These are phyloP conservation scores for Perca fluviatilis DNA, from an alignment of 2,113 vertebrate genomes.

Conservation along the genomic window DNA sequence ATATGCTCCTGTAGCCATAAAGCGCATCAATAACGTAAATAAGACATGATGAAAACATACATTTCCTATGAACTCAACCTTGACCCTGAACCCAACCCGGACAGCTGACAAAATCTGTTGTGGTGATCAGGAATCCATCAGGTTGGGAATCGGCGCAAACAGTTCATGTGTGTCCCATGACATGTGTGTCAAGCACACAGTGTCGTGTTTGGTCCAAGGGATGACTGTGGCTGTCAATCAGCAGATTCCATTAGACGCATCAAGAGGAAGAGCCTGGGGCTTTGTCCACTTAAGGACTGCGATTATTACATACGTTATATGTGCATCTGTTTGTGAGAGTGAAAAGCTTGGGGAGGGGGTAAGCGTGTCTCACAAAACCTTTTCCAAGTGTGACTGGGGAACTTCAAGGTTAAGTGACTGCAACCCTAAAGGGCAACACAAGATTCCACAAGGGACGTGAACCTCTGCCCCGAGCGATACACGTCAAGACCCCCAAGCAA, in stretches of 20 bases:
- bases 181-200: slow-evolving; percentile 9
- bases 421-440: slow-evolving; percentile 54
- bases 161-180: slow-evolving; percentile 27
- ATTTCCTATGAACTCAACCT: slow-evolving; percentile 63
- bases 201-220: slow-evolving; percentile 41
- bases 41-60: slow-evolving; percentile 62
- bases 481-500: slow-evolving; percentile 22
- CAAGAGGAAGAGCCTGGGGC: slow-evolving; percentile 59
- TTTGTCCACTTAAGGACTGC: slow-evolving; percentile 62
- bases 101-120: slow-evolving; percentile 39
- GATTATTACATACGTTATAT: slow-evolving; percentile 47
- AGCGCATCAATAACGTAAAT: slow-evolving; percentile 68
- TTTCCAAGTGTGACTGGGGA: slow-evolving; percentile 54
- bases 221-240: slow-evolving; percentile 71
- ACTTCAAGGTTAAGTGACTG: slow-evolving; percentile 76
- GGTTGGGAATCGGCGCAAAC: slow-evolving; percentile 13
- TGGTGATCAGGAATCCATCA: slow-evolving; percentile 20
- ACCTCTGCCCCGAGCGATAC: slow-evolving; percentile 30
- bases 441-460: slow-evolving; percentile 62
- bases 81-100: slow-evolving; percentile 50
- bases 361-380: slow-evolving; percentile 47
- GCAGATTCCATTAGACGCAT: slow-evolving; percentile 68
- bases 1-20: slow-evolving; percentile 44
- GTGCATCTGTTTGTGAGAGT: slow-evolving; percentile 40
- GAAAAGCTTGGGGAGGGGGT: not conserved